Conservation (phyloP, 2,888 invertebrate genomes). For the Cyaniris semiargus region DNA sequence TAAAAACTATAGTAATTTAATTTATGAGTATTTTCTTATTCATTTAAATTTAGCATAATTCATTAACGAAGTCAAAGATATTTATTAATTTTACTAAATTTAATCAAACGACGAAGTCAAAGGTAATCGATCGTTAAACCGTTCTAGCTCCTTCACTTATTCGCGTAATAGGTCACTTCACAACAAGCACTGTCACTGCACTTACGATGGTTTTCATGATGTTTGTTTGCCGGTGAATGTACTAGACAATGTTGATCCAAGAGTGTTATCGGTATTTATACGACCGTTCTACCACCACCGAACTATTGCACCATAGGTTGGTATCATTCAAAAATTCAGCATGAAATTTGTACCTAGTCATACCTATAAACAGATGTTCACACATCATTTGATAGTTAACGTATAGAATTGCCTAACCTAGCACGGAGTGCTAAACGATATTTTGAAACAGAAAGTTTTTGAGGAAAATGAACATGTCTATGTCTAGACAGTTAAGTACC, state of each 20-base stretch:
- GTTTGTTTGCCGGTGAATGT: conserved; percentile 65
- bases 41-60: not conserved
- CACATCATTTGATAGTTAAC: conserved; percentile 35
- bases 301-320: conserved; percentile 69
- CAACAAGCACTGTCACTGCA: conserved; percentile 59
- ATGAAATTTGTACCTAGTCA: conserved; percentile 55
- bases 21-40: not conserved
- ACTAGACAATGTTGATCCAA: conserved; percentile 75
- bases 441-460: conserved; percentile 26
- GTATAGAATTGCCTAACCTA: conserved; percentile 14
- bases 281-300: conserved; percentile 70
- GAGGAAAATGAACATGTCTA: not conserved
- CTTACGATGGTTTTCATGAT: conserved; percentile 77
- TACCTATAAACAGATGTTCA: conserved; percentile 49
- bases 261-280: conserved; percentile 71
- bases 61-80: too few species aligned
- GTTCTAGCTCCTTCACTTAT: conserved; percentile 23
- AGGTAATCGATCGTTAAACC: conserved; percentile 9
- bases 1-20: not conserved
- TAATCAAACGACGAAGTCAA: not conserved
- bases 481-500: not conserved
- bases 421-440: not conserved
- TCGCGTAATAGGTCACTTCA: conserved; percentile 25
- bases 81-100: not conserved
- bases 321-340: conserved; percentile 69